A percentile compares a stretch with the other conserved stretches of the same genome.
Evolutionary conservation across 2,888 invertebrate genomes (phyloP).

Genomic region (Acanthacorydalis orientalis): DNA sequence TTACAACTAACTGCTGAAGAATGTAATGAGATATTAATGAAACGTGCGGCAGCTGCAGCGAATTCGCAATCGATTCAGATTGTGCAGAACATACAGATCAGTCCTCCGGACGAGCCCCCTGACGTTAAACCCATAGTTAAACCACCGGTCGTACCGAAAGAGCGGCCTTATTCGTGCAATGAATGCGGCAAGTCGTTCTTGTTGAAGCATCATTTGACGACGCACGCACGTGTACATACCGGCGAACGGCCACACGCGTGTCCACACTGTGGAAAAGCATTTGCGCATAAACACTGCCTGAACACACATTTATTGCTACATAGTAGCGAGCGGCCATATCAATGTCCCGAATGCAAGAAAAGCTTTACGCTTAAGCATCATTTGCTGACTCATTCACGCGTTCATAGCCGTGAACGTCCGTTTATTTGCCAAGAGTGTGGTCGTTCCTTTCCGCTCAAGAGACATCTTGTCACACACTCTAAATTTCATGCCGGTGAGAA

Average conservation of each 20-base stretch:
- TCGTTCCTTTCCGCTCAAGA: slow-evolving; percentile 61
- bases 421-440: slow-evolving; percentile 73
- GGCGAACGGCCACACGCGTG: slow-evolving; percentile 66
- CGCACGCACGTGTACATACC: slow-evolving; percentile 67
- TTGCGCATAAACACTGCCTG: slow-evolving; percentile 67
- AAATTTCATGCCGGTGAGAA: slow-evolving; percentile 61
- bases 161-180: slow-evolving; percentile 64
- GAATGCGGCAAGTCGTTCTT: slow-evolving; percentile 74
- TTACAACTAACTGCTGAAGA: slow-evolving; percentile 58
- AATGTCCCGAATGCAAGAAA: slow-evolving; percentile 73
- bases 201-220: slow-evolving; percentile 68
- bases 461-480: slow-evolving; percentile 69
- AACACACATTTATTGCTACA: slow-evolving; percentile 69
- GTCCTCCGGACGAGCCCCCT: slow-evolving; percentile 26
- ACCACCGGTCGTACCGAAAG: slow-evolving; percentile 29
- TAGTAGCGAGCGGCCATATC: slow-evolving; percentile 65
- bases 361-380: slow-evolving; percentile 75
- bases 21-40: slow-evolving; percentile 64
- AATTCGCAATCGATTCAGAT: slow-evolving; percentile 31
- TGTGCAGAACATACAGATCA: slow-evolving; percentile 30
- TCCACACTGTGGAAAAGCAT: slow-evolving; percentile 63
- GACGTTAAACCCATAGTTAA: slow-evolving; percentile 16
- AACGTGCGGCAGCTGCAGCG: slow-evolving; percentile 50
- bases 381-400: slow-evolving; percentile 59
- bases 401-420: slow-evolving; percentile 64